phyloP scores from a whole-genome alignment of 1,140 invertebrate species.

The Heliconius hewitsoni region DNA sequence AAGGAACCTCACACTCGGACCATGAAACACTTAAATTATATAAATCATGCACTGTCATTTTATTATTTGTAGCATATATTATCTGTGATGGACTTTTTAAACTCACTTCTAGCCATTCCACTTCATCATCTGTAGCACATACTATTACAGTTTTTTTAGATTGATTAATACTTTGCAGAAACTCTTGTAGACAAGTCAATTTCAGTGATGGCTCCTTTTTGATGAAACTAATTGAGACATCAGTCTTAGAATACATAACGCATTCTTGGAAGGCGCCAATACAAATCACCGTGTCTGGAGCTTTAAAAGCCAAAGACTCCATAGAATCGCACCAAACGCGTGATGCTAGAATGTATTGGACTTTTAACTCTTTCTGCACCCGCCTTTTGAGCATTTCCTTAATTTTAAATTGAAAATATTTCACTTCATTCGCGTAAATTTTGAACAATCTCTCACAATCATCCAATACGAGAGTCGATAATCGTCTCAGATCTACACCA shows the following conservation, averaged over 20 bases:
- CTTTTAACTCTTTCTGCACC: conserved; percentile 59
- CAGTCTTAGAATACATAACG: conserved; percentile 68
- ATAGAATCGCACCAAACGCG: conserved; percentile 69
- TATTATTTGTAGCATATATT: conserved; percentile 56
- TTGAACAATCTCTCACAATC: conserved; percentile 62
- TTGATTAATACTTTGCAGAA: conserved; percentile 53
- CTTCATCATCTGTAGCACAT: conserved; percentile 65
- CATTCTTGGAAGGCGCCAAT: conserved; percentile 73
- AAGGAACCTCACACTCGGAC: conserved; percentile 63
- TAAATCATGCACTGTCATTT: conserved; percentile 65
- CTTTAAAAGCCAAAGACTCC: conserved; percentile 58
- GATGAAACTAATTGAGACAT: conserved; percentile 61
- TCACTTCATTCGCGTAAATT: conserved; percentile 59
- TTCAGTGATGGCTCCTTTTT: conserved; percentile 49
- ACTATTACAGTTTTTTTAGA: conserved; percentile 68
- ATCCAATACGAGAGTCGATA: conserved; percentile 63
- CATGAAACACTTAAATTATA: conserved; percentile 55
- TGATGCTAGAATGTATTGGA: conserved; percentile 64
- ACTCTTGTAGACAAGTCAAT: conserved; percentile 49
- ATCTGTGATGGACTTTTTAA: conserved; percentile 48
- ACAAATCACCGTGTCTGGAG: conserved; percentile 64
- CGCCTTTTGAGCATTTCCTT: conserved; percentile 59
- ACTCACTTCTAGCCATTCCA: conserved; percentile 48
- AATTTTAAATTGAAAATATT: conserved; percentile 57
- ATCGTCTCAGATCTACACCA: conserved; percentile 57